Base-by-base conservation (phyloP, 2,113 vertebrate genomes). In the Scomber japonicus region DNA sequence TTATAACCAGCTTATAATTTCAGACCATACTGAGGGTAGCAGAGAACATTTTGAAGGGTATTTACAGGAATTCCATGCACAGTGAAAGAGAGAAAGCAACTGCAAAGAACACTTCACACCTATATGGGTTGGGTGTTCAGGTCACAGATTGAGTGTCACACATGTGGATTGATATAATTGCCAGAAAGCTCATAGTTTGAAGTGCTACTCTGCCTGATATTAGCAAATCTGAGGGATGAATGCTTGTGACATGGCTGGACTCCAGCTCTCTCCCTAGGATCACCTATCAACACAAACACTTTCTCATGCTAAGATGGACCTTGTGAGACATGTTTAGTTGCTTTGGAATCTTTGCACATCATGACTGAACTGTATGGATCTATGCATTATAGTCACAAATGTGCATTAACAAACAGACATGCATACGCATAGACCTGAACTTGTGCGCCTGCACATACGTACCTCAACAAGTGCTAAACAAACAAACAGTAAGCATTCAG, bases 401-500 rank as follows among this genome's bases (percentile, higher is more conserved):
- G 63, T n/a, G 21, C 48, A 77, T 78, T 62, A 61, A 78, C 71
- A 80, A 30, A 85, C 68, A 78, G 69, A 80, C 73, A 78, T 45
- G 56, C 62, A 67, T 66, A 71, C 35, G 5, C 78, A 73, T 72
- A 88, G 78, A 74, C 71, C 44, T 80, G 80, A 82, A 82, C 71
- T 71, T 81, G 77, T 84, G 83, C 50, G 78, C 60, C 75, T 62
- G 80, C 69, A 67, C 84, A 80, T 86, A 89, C 72, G 59, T 81
- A 87, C 88, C 81, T 88, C 80, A 86, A 91, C 86, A 87, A 83
- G 89, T 81, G 15, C 79, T 91, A 88, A 85, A 90, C 88, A 93
- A 93, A 90, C 90, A 94, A 92, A 91, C 89, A 90, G 87, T 89
- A 88, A 90, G 86, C 87, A 90, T 92, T 91, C 86, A 94, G 93